Conservation (phyloP, 1,140 invertebrate genomes). For the Mycetomoellerius zeteki region DNA sequence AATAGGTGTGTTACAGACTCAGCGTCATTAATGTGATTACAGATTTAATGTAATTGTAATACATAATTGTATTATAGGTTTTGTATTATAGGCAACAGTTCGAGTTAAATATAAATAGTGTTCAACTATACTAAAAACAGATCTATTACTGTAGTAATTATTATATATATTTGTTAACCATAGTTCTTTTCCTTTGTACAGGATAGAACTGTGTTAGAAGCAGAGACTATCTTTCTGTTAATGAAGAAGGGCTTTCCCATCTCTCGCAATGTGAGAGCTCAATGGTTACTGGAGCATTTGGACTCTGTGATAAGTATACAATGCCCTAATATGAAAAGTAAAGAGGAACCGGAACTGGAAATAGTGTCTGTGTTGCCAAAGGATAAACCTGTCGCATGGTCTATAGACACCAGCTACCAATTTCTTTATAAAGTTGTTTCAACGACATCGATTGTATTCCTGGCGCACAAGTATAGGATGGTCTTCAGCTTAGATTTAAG, state of each 20-base stretch:
- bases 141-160: neutral
- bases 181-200: conserved; percentile 62
- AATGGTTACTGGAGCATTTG: conserved; percentile 92
- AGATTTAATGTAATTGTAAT: too few relatives aligned
- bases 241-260: conserved; percentile 92
- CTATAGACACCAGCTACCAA: conserved; percentile 86
- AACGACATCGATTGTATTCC: conserved; percentile 87
- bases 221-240: conserved; percentile 90
- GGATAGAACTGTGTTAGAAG: conserved; percentile 87
- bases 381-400: conserved; percentile 86
- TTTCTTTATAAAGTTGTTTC: conserved; percentile 88
- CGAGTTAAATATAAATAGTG: neutral
- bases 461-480: conserved; percentile 89
- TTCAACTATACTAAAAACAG: neutral
- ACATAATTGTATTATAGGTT: too few relatives aligned
- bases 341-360: conserved; percentile 88
- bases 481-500: conserved; percentile 94
- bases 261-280: conserved; percentile 91
- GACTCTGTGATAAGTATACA: conserved; percentile 89
- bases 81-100: too few relatives aligned
- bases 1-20: too few relatives aligned
- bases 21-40: too few relatives aligned
- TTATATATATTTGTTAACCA: neutral
- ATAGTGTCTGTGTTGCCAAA: conserved; percentile 90
- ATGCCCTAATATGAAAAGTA: conserved; percentile 79